A percentile compares a stretch with the other conserved stretches of the same genome.
Conservation (phyloP, 2,888 invertebrate species). For the Tenthredo livida region DNA sequence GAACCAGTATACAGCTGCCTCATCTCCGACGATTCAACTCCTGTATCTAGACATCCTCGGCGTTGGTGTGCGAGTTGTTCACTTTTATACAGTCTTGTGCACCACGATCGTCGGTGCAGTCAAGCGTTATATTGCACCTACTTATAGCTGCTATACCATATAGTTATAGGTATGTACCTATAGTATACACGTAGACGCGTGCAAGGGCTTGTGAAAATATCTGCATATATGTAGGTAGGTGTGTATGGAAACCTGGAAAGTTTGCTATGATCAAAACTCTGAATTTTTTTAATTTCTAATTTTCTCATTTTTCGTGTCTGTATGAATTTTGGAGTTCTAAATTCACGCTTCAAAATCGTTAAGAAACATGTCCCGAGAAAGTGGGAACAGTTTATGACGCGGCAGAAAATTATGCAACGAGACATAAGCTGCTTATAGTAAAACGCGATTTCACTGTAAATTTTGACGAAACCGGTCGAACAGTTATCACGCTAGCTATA, state of each 20-base stretch:
- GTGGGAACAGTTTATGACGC: neutral
- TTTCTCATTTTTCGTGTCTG: neutral
- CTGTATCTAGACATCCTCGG: neutral
- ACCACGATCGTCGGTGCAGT: constrained; percentile 27
- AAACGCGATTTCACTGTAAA: too few species aligned
- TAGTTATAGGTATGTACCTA: neutral
- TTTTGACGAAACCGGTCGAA: too few species aligned
- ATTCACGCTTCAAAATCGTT: neutral
- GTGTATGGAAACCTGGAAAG: neutral
- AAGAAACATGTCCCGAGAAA: neutral
- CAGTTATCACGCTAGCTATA: too few species aligned
- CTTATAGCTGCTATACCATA: constrained; percentile 6
- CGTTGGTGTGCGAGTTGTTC: neutral
- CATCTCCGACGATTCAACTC: constrained; percentile 28
- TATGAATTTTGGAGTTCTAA: neutral
- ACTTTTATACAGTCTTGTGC: constrained; percentile 7
- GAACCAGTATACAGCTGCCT: constrained; percentile 47
- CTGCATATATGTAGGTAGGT: neutral
- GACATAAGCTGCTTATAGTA: too few species aligned
- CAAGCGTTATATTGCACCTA: constrained; percentile 51
- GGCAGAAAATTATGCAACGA: too few species aligned
- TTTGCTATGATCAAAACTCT: neutral
- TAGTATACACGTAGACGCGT: constrained; percentile 14
- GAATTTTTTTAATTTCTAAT: neutral
- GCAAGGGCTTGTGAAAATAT: constrained; percentile 25